Evolutionary conservation across 2,888 invertebrate genomes (phyloP), one percentile per base, ranked within the genome.

Genomic region (Spisula solida): DNA sequence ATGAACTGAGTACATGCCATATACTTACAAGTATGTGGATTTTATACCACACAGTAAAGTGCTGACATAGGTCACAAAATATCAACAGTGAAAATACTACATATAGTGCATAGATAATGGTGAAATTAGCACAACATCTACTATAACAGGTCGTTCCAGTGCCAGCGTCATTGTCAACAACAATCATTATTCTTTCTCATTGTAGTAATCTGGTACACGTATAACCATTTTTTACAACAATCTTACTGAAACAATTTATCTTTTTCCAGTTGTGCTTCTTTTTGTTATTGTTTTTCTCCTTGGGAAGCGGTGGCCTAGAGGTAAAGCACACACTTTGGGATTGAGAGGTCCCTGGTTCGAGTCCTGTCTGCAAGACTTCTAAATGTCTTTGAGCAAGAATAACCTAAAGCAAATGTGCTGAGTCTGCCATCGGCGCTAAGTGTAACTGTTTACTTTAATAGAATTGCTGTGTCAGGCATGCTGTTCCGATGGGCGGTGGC

Each of bases 11-110:
- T 48, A 14, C 87, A 87, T 87, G 87, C 87, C 83, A 88, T 75
- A 75, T 92, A 93, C 93, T 93, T 87, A 93, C 93, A 93, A 41
- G 60, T 93, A 93, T 31, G 93, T 92, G 51, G 89, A 85, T 82
- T 93, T 93, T 81, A 93, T 93, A 55, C 89, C 83, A 89, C 92
- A 82, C 55, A 93, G 82, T 75, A 93, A 88, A 78, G 81, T 83
- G 85, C 93, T 93, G 75, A 84, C 56, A 82, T 55, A 34, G 47
- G n/a, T 56, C 60, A 66, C 25, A 75, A 75, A 75, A 75, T 75
- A 75, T 16, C 29, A 34, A 25, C 31, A 25, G 14, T 31, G 31
- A 29, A 75, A 10, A 25, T 66, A 25, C 10, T 25, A n/a, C n/a
- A n/a, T n/a, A 2, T 25, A 20, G 60, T 60, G 60, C 60, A 60